A percentile compares a stretch with the other conserved stretches of the same genome.
These are phyloP conservation scores for Drosophila buzzatii DNA, from an alignment of 2,888 invertebrate species.

Conservation along the genomic window DNA sequence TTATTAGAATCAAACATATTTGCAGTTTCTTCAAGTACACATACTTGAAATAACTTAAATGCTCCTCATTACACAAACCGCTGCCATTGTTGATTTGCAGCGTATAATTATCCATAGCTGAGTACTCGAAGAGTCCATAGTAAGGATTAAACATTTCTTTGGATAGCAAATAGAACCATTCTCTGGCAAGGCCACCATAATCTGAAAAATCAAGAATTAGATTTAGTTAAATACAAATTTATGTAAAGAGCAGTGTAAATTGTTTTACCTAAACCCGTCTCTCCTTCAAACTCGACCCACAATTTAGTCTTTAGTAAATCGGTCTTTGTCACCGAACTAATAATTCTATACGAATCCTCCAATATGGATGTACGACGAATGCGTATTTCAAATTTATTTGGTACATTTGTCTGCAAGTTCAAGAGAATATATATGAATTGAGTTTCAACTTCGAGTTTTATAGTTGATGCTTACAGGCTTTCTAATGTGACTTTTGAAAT, in stretches of 20 bases:
- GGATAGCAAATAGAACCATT: conserved; percentile 99
- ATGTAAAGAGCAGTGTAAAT: conserved; percentile 23
- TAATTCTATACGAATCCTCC: conserved; percentile 98
- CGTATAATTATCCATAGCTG: conserved; percentile 99
- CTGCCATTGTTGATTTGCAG: conserved; percentile 99
- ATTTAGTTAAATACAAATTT: not conserved
- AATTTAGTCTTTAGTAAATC: conserved; percentile 98
- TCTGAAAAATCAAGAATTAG: conserved; percentile 86
- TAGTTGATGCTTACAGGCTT: conserved; percentile 90
- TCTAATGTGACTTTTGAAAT: conserved; percentile 97
- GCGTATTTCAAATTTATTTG: conserved; percentile 99
- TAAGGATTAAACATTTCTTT: conserved; percentile 99
- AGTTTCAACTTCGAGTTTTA: not conserved
- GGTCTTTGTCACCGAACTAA: conserved; percentile 94
- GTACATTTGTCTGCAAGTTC: conserved; percentile 93
- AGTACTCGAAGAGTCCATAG: conserved; percentile 99
- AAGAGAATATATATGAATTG: not conserved
- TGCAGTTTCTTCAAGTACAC: conserved; percentile 15
- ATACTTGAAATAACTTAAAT: conserved; percentile 96
- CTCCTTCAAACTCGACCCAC: conserved; percentile 99
- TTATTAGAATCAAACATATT: not conserved
- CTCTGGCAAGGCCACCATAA: conserved; percentile 98
- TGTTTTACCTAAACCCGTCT: conserved; percentile 91
- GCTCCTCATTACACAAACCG: conserved; percentile 98
- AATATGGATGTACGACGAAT: conserved; percentile 95